Evolutionary conservation across 2,113 vertebrate genomes (phyloP), one percentile per base, ranked within the genome.

Genomic region (Tyrannus savana): DNA sequence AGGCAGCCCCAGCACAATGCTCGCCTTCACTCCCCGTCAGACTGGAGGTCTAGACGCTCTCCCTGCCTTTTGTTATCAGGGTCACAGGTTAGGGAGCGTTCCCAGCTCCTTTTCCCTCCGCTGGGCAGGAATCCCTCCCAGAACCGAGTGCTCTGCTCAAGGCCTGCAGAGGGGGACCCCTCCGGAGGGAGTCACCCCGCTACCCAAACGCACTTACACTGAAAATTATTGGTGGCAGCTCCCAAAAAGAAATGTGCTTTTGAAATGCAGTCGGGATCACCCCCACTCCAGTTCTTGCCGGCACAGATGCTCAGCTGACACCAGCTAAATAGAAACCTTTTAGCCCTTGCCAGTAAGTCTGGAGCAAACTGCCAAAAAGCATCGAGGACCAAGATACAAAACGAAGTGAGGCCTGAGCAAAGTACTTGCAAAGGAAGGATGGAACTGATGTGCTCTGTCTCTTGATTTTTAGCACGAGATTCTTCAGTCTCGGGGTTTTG

Each of bases 261-360:
- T 90, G 96, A 95, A 96, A 96, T 67, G 73, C 84, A 46, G 41
- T 39, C 11, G 41, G 83, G 85, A 84, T 67, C 91, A 83, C 87
- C 69, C 97, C 97, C 96, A 80, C 96, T 95, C 41, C 25, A 86
- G 95, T 93, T 97, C 83, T 86, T 67, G 84, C 49, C 64, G 96
- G 96, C 92, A 73, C 97, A 91, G 95, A 97, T 92, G 96, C 97
- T 96, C 89, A 94, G 97, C 85, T 95, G 97, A 97, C 97, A 89
- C 93, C 21, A 28, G 87, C 97, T 97, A 95, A 97, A 96, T 95
- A 96, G 96, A 97, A 97, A 93, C 96, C 97, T 86, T 97, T 72
- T 73, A 81, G 96, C 91, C 93, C 58, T 42, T 97, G 98, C 97
- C 97, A 97, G 80, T 80, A 90, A 88, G 96, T 96, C 97, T 96